Percentiles rank a stretch among this genome's conserved stretches.
Evolutionary conservation across 2,888 invertebrate species (phyloP).

Genomic region (Beris morrisii): DNA sequence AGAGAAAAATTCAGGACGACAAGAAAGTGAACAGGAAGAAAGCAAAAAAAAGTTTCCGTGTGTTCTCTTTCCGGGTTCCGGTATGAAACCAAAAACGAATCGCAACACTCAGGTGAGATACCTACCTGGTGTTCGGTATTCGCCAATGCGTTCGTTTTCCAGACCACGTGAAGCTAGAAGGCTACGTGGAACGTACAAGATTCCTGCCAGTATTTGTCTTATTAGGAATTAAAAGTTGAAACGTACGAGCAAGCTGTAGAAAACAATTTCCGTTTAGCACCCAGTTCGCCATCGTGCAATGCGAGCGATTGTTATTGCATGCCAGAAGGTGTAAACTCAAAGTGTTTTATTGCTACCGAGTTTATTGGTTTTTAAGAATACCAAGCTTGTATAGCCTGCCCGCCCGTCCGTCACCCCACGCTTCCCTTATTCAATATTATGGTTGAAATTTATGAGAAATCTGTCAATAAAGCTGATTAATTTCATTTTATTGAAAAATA

Average conservation of each 20-base stretch:
- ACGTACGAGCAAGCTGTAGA: constrained; percentile 27
- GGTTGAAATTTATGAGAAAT: no score
- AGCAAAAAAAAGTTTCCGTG: no score
- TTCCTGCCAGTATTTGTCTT: constrained; percentile 25
- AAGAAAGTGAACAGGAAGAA: no score
- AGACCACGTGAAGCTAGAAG: neutral
- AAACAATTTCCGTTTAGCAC: constrained; percentile 31
- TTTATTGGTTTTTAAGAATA: constrained; percentile 32
- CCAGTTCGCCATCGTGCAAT: constrained; percentile 18
- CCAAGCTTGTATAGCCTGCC: constrained; percentile 14
- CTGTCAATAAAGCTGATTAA: no score
- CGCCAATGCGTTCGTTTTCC: constrained; percentile 11
- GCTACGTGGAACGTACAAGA: neutral
- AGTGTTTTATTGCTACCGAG: constrained; percentile 30
- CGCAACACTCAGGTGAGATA: no score
- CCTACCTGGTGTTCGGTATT: constrained; percentile 6
- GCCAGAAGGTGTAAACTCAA: constrained; percentile 31
- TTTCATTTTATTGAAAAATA: no score
- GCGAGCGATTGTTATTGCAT: constrained; percentile 30
- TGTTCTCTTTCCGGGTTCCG: no score
- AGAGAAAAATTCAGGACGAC: no score
- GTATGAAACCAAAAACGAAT: no score
- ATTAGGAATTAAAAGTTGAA: constrained; percentile 29
- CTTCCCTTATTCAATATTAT: no score
- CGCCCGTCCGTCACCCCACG: neutral